Base-by-base conservation (phyloP, 2,888 invertebrate genomes). In the Muscina levida region DNA sequence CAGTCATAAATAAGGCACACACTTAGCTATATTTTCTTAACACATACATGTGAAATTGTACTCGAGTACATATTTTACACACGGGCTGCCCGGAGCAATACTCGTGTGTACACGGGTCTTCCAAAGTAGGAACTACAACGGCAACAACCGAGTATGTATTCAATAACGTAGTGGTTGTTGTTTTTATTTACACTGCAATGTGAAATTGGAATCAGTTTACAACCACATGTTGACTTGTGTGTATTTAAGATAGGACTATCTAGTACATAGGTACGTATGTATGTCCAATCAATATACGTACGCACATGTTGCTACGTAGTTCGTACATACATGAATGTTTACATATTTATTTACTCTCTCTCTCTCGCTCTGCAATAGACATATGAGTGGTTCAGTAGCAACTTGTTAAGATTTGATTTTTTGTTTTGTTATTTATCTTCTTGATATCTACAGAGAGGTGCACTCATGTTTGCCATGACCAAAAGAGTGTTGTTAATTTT, bases 221-320 rank as follows among this genome's bases (percentile, higher is more conserved):
- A 85, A 82, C 84, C 87, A 87, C 84, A 86, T 87, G 86, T 86
- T 87, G 83, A 86, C 87, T 87, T 87, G 15, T 24, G 17, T 51
- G 51, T 51, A 11, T 44, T 11, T 44, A 8, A n/a, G n/a, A 44
- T 44, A 44, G 44, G 13, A 8, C 4, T 31, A 31, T n/a, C 31
- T 31, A 31, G 31, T 31, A 31, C 44, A 44, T 10, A 13, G 6
- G 10, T 44, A 13, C 44, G 10, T 44, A 44, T 10, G 4, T 37
- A 10, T 37, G 4, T 37, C 10, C 5, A 37, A 44, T 44, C 2
- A 11, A 44, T 44, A 44, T 44, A 10, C 42, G 26, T 10, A 42
- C 44, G 17, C 5, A 39, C 26, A 13, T 71, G 44, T 3, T 44
- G 22, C 39, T 37, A 56, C 13, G n/a, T 8, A 10, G 44, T 44